Base-by-base conservation (phyloP, 2,888 invertebrate species). In the Eupithecia inturbata region DNA sequence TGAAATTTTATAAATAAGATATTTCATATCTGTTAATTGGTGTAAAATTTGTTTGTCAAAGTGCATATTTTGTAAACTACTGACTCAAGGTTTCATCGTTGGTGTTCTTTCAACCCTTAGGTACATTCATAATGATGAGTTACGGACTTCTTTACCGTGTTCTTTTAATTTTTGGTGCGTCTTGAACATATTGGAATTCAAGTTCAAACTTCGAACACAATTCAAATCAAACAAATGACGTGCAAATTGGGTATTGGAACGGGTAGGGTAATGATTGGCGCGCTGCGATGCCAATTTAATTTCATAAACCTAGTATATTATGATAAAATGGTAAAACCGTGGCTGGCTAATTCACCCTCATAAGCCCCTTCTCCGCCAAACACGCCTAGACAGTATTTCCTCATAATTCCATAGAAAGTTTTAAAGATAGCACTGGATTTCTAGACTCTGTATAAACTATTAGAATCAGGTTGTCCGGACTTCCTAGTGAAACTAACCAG, bases 401-500 rank as follows among this genome's bases (percentile, higher is more conserved):
- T 71, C 63, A 70, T 74, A 67, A 68, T 64, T 71, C 39, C 60
- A 63, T 68, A 72, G 75, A 75, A 75, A 75, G 75, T 75, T 36
- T 69, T 69, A 66, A 68, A 67, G 67, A 66, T 66, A 70, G 39
- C 39, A 66, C 68, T 41, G 33, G 71, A 68, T 70, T 73, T 72
- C 72, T 73, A 76, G 45, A n/a, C 70, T 36, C 57, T 66, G 36
- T 71, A 74, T 71, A 66, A 67, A 57, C 70, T 73, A 75, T 70
- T 68, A 73, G 62, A 76, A 69, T 73, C 76, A 76, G 68, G 76
- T 76, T 76, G 49, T 76, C 39, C 22, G 28, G 0, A 57, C 73
- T 76, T 76, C 76, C 76, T 71, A 63, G 76, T 67, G 73, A 71
- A 76, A 71, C 28, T 66, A 31, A 67, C 53, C 12, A 41, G 72